A percentile compares a stretch with the other conserved stretches of the same genome.
Conservation (phyloP, 2,113 vertebrate species). For the Dasypus novemcinctus region DNA sequence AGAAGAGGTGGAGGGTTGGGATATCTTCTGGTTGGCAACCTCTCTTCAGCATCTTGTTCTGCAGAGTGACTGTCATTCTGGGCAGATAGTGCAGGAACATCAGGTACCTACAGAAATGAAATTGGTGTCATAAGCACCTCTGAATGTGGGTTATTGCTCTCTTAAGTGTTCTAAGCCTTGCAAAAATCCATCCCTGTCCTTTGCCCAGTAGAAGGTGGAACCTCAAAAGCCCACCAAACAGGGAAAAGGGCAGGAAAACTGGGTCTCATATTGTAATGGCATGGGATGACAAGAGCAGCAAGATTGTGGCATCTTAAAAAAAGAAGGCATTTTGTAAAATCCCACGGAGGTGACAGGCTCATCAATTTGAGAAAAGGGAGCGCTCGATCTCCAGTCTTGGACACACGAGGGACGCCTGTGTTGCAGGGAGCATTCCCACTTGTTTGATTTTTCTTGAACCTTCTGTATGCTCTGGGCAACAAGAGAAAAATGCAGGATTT, state of each 20-base stretch:
- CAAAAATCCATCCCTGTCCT: background rate
- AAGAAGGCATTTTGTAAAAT: background rate
- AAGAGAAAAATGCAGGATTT: background rate
- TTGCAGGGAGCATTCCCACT: background rate
- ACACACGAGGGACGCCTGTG: background rate
- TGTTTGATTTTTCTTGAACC: background rate
- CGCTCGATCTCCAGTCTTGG: background rate
- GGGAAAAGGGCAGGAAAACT: background rate
- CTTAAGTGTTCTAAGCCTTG: background rate
- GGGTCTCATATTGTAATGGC: background rate
- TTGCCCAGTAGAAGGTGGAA: background rate
- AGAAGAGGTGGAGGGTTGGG: background rate
- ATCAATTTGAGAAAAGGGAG: background rate
- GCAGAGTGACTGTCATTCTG: background rate
- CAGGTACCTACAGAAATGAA: background rate
- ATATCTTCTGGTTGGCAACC: constrained; percentile 21
- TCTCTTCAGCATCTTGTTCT: constrained; percentile 29
- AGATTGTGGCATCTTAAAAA: background rate
- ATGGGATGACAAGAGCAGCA: background rate
- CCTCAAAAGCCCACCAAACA: background rate
- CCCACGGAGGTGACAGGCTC: accelerated
- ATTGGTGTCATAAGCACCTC: background rate
- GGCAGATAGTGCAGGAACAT: background rate
- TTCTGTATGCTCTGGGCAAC: background rate
- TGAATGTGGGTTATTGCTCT: background rate